phyloP scores from a whole-genome alignment of 2,888 invertebrate species.

The Athalia circularis region DNA sequence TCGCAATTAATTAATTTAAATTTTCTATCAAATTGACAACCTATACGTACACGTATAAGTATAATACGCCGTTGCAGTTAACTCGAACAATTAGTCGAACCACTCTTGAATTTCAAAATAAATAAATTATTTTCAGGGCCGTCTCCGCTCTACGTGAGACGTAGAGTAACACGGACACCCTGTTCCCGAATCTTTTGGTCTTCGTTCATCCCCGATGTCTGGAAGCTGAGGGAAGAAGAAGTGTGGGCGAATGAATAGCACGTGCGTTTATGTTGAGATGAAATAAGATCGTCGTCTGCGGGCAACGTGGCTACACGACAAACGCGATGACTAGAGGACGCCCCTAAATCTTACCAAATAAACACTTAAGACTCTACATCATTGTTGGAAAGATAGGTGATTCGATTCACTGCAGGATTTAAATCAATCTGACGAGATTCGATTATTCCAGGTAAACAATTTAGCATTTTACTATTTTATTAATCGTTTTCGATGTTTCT shows the following conservation, averaged over 20 bases:
- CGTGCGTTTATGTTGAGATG: not conserved
- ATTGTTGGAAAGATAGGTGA: not conserved
- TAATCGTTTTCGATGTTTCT: too few species aligned
- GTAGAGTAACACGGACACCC: not conserved
- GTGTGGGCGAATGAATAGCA: constrained; percentile 5
- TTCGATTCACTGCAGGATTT: not conserved
- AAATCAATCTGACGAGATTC: not conserved
- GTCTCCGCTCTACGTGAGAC: not conserved
- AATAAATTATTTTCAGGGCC: too few species aligned
- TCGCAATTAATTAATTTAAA: too few species aligned
- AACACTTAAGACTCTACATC: too few species aligned
- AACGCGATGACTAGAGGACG: not conserved
- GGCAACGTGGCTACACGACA: constrained; percentile 20
- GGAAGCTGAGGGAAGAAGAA: not conserved
- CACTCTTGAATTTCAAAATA: too few species aligned
- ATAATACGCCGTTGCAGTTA: too few species aligned
- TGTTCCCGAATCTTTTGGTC: not conserved
- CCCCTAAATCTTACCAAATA: not conserved
- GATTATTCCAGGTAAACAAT: constrained; percentile 7
- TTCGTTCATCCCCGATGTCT: not conserved
- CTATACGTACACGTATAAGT: too few species aligned
- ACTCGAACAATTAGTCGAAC: too few species aligned
- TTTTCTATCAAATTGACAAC: too few species aligned
- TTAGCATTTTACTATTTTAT: constrained; percentile 40
- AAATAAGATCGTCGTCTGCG: constrained; percentile 39